phyloP scores from a whole-genome alignment of 2,113 vertebrate species.

The Malurus cyaneus region DNA sequence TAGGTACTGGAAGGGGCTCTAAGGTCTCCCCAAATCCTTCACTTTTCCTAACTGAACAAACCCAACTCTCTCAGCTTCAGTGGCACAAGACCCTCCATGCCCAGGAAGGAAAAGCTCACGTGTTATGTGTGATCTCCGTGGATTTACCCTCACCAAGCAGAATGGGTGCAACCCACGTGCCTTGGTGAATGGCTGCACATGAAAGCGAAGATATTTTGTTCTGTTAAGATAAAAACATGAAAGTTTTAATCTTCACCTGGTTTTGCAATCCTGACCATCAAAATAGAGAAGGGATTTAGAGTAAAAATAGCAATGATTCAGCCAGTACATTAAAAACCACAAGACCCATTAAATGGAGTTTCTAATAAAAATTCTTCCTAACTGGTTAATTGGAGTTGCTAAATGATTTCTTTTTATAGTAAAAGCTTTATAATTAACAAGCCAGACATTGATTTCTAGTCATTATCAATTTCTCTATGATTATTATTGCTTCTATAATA shows the following conservation, averaged over 20 bases:
- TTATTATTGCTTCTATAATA: constrained; percentile 76
- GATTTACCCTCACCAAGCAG: neutral
- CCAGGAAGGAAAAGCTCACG: neutral
- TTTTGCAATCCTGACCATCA: neutral
- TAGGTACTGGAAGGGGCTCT: neutral
- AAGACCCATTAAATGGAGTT: constrained; percentile 48
- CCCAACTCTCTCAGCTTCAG: neutral
- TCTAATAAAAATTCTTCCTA: constrained; percentile 67
- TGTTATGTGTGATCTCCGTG: neutral
- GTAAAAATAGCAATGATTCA: constrained; percentile 29
- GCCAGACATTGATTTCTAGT: constrained; percentile 71
- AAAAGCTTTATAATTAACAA: constrained; percentile 76
- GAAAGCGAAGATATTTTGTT: neutral
- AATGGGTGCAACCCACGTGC: neutral
- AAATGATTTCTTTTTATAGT: constrained; percentile 77
- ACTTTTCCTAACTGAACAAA: neutral
- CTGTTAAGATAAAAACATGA: neutral
- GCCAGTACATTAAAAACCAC: constrained; percentile 31
- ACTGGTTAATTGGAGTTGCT: constrained; percentile 67
- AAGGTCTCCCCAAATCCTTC: neutral
- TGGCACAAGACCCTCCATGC: neutral
- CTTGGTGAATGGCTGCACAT: neutral
- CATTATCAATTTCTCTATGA: constrained; percentile 75
- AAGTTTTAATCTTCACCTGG: neutral
- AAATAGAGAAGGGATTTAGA: neutral